These are phyloP conservation scores for Dendronephthya gigantea DNA, from an alignment of 64 coral and sea anemone genomes.

Conservation along the genomic window DNA sequence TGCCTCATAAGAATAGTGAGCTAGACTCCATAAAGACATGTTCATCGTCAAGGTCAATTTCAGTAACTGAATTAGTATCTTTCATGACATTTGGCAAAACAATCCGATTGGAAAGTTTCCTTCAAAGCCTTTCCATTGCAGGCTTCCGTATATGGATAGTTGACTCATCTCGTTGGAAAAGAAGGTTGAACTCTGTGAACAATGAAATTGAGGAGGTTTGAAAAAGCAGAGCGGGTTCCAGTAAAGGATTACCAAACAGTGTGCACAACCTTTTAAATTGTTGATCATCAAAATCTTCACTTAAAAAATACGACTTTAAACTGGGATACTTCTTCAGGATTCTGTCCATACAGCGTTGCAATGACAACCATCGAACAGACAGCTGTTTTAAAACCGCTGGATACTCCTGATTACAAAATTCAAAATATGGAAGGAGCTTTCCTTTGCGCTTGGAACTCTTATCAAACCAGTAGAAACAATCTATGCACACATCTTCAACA, in stretches of 20 bases:
- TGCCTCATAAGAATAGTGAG: too few relatives aligned
- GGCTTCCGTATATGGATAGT: conserved; percentile 3
- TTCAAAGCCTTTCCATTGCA: conserved; percentile 12
- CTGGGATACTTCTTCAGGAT: conserved; percentile 29
- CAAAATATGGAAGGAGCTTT: conserved; percentile 19
- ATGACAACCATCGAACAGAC: conserved; percentile 3
- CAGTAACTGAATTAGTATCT: neutral
- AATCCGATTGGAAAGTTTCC: conserved; percentile 33
- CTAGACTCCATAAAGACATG: too few relatives aligned
- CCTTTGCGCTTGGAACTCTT: conserved; percentile 6
- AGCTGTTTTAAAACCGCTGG: neutral
- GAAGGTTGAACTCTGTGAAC: conserved; percentile 17
- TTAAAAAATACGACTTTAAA: neutral
- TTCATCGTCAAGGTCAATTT: conserved; percentile 21
- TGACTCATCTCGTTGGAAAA: conserved; percentile 13
- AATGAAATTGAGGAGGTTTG: conserved; percentile 9
- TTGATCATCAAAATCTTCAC: neutral
- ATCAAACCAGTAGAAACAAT: conserved; percentile 29
- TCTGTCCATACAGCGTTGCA: conserved; percentile 26
- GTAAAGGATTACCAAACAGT: neutral
- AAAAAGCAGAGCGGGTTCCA: conserved; percentile 18
- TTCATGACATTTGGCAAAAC: conserved; percentile 14
- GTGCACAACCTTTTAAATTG: neutral
- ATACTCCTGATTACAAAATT: conserved; percentile 30
- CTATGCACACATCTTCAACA: conserved; percentile 13